Evolutionary conservation across 2,888 invertebrate genomes (phyloP), one percentile per base, ranked within the genome.

Genomic region (Heliconius charithonia): DNA sequence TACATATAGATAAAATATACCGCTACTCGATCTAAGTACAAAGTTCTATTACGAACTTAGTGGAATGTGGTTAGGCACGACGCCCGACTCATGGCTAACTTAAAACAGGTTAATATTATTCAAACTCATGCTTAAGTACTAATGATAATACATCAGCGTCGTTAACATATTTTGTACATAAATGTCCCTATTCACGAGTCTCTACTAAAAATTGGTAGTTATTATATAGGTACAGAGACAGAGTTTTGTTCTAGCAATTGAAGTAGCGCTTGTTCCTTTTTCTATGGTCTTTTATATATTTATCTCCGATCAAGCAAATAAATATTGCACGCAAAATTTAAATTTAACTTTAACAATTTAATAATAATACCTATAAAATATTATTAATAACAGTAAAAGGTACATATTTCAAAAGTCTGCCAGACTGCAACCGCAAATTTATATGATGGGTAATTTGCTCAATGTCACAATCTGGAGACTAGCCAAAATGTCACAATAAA

Each of bases 401-500:
- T 72, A 41, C 41, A 45, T 25, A 78, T 56, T 79, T 56, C 63
- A 75, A 27, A 13, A 79, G 74, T 76, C 81, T 82, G 81, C 82
- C 78, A 82, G 76, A 78, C 56, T 80, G 79, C 80, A 79, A 80
- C 81, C 81, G 78, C 81, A 81, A 78, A 80, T 82, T 78, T 86
- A 87, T 87, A 85, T 86, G 87, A 88, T 86, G 85, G 85, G 83
- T 84, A 87, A 88, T 89, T 88, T 89, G 88, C 89, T 89, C 87
- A 90, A 89, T 89, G 90, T 88, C 87, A 86, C 89, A 87, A 89
- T 88, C 89, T 93, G 92, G 93, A 91, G 87, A 86, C 82, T 83
- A 85, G 93, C 92, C 93, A 93, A 90, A 91, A 89, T 93, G 90
- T 90, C 91, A 92, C 91, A 92, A 93, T 92, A 91, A 89, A 89